Base-by-base conservation (phyloP, 1,140 invertebrate species). In the Ptiloglossa arizonensis region DNA sequence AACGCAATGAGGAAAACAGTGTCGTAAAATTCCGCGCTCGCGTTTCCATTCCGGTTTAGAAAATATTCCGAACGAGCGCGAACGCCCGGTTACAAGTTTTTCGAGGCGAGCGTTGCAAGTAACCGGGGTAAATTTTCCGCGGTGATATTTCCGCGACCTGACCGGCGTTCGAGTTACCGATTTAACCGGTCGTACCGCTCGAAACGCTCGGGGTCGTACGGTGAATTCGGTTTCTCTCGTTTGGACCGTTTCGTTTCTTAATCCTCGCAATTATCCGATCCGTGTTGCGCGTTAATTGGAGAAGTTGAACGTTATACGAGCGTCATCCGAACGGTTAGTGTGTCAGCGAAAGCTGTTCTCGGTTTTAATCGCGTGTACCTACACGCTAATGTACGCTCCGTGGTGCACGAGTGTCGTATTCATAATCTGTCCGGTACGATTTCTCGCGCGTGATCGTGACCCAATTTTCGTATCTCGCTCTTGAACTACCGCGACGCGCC, bases 221-320 rank as follows among this genome's bases (percentile, higher is more conserved):
- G 17, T 54, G n/a, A 29, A 9, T 29, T n/a, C 41, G 50, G 59
- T 15, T 62, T 54, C 32, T 5, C 32, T 13, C 41, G 41, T 41
- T 41, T 2, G 48, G 24, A 54, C 38, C 60, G 38, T 32, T 29
- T 56, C 46, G 52, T 68, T 76, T 59, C 73, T 56, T 64, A 1
- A 57, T 59, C 41, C 17, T 68, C 41, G 29, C 27, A 69, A 76
- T 76, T 59, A 67, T 69, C 41, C 64, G 22, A 59, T 59, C 32
- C 52, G 38, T 56, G 56, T 74, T 15, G 35, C 35, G 50, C 64
- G 63, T 57, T 75, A 75, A 75, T 68, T 75, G 41, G 52, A 66
- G 35, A 44, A 19, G 15, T 19, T 32, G 9, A 50, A 32, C 24
- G 41, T 41, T 38, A 11, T 41, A 38, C 50, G 9, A n/a, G 22